phyloP scores from a whole-genome alignment of 2,113 vertebrate genomes.

The Aythya baeri region DNA sequence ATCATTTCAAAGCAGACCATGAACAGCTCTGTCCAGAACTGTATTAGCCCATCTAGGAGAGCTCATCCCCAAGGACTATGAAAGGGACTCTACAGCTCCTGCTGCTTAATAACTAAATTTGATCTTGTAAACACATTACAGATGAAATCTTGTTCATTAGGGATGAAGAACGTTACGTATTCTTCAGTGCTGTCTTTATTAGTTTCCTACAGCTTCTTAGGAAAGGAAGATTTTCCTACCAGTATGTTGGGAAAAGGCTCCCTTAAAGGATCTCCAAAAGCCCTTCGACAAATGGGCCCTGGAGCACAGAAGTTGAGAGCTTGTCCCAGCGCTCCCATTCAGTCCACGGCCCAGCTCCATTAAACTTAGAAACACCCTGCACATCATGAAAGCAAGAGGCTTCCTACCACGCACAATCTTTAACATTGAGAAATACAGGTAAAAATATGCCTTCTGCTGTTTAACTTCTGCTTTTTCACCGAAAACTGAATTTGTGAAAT shows the following conservation, averaged over 20 bases:
- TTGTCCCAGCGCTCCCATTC: not conserved
- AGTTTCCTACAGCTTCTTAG: not conserved
- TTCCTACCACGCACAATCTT: not conserved
- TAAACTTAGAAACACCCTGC: not conserved
- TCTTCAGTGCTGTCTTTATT: not conserved
- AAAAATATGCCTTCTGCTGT: not conserved
- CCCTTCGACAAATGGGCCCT: not conserved
- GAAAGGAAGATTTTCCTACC: not conserved
- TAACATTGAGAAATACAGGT: not conserved
- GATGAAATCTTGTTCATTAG: not conserved
- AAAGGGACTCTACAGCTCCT: not conserved
- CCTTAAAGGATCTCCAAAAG: not conserved
- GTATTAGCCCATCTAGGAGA: not conserved
- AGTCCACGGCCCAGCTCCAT: not conserved
- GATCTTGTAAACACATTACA: not conserved
- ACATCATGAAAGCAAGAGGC: fast-evolving
- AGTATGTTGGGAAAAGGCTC: not conserved
- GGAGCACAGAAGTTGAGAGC: not conserved
- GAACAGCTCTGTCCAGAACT: not conserved
- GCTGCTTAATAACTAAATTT: not conserved
- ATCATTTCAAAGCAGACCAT: slow-evolving; percentile 21
- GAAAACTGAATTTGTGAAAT: not conserved
- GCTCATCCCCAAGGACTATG: not conserved
- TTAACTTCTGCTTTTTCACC: not conserved
- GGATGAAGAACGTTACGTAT: not conserved